These are phyloP conservation scores for Epinephelus awoara DNA, from an alignment of 2,797 vertebrate genomes.

Conservation along the genomic window DNA sequence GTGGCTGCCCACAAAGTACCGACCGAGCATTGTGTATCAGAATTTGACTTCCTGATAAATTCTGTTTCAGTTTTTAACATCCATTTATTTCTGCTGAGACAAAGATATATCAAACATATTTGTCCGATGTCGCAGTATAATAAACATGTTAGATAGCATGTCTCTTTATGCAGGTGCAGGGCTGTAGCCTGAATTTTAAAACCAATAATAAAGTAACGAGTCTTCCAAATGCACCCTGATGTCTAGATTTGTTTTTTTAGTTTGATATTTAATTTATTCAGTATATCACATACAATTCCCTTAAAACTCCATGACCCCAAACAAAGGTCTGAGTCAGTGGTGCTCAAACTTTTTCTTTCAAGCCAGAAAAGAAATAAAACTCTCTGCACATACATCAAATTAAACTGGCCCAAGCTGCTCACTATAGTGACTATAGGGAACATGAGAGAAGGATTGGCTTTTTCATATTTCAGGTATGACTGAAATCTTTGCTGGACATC, in stretches of 20 bases:
- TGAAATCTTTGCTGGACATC: background rate
- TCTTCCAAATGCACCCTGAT: background rate
- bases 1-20: background rate
- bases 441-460: background rate
- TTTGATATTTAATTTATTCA: too few species aligned
- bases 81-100: background rate
- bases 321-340: too few species aligned
- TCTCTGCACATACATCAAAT: background rate
- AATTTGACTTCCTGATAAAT: conserved; percentile 17
- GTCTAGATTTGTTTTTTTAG: too few species aligned
- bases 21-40: too few species aligned
- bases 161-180: background rate
- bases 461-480: background rate
- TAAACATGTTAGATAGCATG: too few species aligned
- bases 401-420: background rate
- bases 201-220: background rate
- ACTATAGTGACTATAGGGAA: background rate
- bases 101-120: background rate
- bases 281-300: too few species aligned
- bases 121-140: too few species aligned
- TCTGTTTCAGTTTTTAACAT: background rate
- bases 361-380: too few species aligned
- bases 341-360: too few species aligned
- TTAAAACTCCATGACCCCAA: too few species aligned
- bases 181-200: background rate